These are phyloP conservation scores for Sebastes oblongus DNA, from an alignment of 2,797 vertebrate genomes.

Conservation along the genomic window DNA sequence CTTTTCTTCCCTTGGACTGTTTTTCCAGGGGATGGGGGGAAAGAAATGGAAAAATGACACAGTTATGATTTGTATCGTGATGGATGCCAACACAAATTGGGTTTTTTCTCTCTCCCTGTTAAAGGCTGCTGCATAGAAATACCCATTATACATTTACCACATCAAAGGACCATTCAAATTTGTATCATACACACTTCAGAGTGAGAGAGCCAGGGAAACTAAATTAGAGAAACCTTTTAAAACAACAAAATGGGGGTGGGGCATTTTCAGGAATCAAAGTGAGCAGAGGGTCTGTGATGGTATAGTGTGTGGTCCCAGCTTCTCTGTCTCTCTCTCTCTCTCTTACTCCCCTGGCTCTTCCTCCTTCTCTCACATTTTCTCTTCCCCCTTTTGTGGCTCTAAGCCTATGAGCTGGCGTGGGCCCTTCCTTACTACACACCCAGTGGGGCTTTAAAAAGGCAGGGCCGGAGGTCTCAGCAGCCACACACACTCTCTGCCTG, in stretches of 20 bases:
- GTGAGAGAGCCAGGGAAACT: background rate
- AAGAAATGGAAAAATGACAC: constrained; percentile 67
- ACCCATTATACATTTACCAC: constrained; percentile 65
- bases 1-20: constrained; percentile 28
- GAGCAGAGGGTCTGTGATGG: constrained; percentile 54
- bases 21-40: constrained; percentile 50
- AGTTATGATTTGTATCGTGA: constrained; percentile 61
- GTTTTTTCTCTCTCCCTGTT: constrained; percentile 38
- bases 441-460: constrained; percentile 83
- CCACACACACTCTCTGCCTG: constrained; percentile 58
- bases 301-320: constrained; percentile 74
- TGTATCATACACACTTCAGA: constrained; percentile 47
- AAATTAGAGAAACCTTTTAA: constrained; percentile 56
- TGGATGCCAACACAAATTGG: constrained; percentile 73
- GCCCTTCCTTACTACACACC: constrained; percentile 80
- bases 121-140: constrained; percentile 53
- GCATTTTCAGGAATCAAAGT: constrained; percentile 45
- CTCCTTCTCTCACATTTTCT: constrained; percentile 60
- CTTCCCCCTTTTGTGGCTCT: constrained; percentile 68
- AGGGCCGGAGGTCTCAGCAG: constrained; percentile 75
- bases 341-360: constrained; percentile 34
- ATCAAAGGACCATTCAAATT: constrained; percentile 67
- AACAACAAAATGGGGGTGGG: constrained; percentile 53
- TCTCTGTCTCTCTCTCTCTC: constrained; percentile 20
- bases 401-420: constrained; percentile 82